Percentiles rank a stretch among this genome's conserved stretches.
phyloP scores from a whole-genome alignment of 1,140 invertebrate genomes.

The Latrodectus geometricus region DNA sequence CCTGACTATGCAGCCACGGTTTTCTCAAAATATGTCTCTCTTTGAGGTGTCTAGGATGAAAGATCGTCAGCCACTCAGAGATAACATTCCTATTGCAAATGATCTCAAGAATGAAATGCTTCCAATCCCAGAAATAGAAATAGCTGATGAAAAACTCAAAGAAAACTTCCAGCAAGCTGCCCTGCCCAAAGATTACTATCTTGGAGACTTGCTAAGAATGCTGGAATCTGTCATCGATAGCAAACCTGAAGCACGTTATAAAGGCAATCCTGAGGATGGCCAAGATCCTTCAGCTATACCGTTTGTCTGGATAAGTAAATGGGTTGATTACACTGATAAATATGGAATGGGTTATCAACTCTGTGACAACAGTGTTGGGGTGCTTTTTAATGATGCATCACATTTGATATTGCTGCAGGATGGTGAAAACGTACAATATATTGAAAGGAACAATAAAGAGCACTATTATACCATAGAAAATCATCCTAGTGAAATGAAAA shows the following conservation, averaged over 20 bases:
- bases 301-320: no score
- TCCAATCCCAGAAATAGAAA: conserved; percentile 41
- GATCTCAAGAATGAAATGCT: not conserved
- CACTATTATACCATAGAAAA: conserved; percentile 86
- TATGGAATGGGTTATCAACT: no score
- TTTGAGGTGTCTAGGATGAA: conserved; percentile 48
- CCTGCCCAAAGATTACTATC: conserved; percentile 69
- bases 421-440: conserved; percentile 93
- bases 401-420: conserved; percentile 73
- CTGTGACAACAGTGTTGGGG: no score
- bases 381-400: conserved; percentile 76
- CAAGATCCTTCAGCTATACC: conserved; percentile 92
- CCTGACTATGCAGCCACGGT: conserved; percentile 85
- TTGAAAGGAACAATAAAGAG: conserved; percentile 88
- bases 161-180: no score
- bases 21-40: conserved; percentile 71
- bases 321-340: no score
- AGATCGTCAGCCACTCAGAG: no score
- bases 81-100: no score
- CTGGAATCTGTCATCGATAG: no score
- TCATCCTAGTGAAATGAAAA: conserved; percentile 86
- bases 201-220: conserved; percentile 71
- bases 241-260: conserved; percentile 69
- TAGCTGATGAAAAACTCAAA: no score
- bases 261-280: conserved; percentile 79